Percentiles rank a stretch among this genome's conserved stretches.
These are phyloP conservation scores for Brachyrhaphis roseni DNA, from an alignment of 2,797 vertebrate species.

Conservation along the genomic window DNA sequence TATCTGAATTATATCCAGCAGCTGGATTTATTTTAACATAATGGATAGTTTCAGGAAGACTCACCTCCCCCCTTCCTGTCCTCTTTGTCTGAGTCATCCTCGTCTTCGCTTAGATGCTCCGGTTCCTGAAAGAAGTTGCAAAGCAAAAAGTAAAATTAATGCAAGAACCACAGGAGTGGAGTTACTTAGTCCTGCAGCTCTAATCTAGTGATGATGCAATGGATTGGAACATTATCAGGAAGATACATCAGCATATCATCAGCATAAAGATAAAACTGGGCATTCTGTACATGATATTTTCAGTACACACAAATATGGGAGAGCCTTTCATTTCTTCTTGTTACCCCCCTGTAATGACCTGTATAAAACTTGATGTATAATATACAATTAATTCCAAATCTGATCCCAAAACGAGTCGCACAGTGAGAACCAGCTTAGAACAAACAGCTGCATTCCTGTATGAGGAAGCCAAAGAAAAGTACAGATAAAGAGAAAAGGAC, in stretches of 20 bases:
- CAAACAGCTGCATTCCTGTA: neutral
- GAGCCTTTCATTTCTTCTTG: too few relatives aligned
- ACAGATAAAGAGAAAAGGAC: too few relatives aligned
- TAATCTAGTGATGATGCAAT: neutral
- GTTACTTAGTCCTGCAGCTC: neutral
- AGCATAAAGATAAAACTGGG: neutral
- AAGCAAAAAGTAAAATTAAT: neutral
- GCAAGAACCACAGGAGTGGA: neutral
- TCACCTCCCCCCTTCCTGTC: constrained; percentile 73
- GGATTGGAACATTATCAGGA: neutral
- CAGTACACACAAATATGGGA: neutral
- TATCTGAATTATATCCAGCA: neutral
- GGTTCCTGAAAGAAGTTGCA: constrained; percentile 56
- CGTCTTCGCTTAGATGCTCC: constrained; percentile 77
- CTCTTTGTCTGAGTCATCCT: constrained; percentile 78
- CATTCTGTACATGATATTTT: neutral
- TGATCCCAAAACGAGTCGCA: too few relatives aligned
- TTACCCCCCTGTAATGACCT: too few relatives aligned
- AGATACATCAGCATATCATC: neutral
- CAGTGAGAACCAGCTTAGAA: neutral
- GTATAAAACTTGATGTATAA: too few relatives aligned
- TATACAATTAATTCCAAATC: too few relatives aligned
- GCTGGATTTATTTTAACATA: neutral
- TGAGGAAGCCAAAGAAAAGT: neutral
- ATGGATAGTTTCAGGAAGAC: constrained; percentile 11